Base-by-base conservation (phyloP, 2,888 invertebrate genomes). In the Troides helena region DNA sequence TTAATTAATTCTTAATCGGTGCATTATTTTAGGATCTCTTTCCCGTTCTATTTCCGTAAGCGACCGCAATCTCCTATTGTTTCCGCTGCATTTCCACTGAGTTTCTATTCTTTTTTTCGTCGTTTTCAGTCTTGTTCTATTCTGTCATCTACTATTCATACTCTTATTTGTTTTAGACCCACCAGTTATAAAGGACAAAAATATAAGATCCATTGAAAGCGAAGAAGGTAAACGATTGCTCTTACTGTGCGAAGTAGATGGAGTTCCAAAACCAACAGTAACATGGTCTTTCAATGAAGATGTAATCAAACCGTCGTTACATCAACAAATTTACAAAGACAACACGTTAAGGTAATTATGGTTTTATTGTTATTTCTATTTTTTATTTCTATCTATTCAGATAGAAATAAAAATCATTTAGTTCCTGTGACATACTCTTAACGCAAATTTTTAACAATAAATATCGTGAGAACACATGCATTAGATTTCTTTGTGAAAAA, bases 201-300 rank as follows among this genome's bases (percentile, higher is more conserved):
- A 6, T 7, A 62, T 21, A 21, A 21, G 62, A 23, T 14, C 14
- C 1, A 50, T 77, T 2, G 69, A 8, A 56, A 73, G 72, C 5
- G 74, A 62, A n/a, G 74, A 72, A 21, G 85, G 81, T 0, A 70
- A 79, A 5, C 65, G 62, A 8, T 67, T 83, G 0, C 71, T 58
- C 0, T 67, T 87, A 39, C 56, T 70, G 6, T 87, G 87, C 63
- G 61, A 72, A 4, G 81, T 78, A 0, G 71, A 75, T 3, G 87
- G 84, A 0, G 67, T 72, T 8, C 87, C 87, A 0, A 23, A 18
- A 0, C 86, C 87, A 6, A 30, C 30, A 1, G 78, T 86, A 0
- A 75, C 65, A 10, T 87, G 87, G 87, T 74, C 69, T 8, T 75
- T 76, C 21, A 1, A 1, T 21, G 21, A 21, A 21, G 21, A 21